Percentiles rank a stretch among this genome's conserved stretches.
Evolutionary conservation across 2,888 invertebrate species (phyloP).

Genomic region (Chrysolina oricalcia): DNA sequence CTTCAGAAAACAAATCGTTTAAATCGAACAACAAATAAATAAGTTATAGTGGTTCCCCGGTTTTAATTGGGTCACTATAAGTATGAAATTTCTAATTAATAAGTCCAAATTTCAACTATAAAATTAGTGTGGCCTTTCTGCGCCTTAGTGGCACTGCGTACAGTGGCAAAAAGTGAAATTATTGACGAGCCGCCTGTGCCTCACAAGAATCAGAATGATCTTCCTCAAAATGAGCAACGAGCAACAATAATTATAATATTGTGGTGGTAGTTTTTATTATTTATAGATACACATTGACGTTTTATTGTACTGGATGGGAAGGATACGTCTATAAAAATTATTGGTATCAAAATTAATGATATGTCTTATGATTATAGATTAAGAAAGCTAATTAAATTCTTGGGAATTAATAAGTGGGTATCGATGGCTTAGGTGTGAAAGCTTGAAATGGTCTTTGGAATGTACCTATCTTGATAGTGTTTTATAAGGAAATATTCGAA

Average conservation of each 20-base stretch:
- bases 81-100: no score
- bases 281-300: not conserved
- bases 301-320: constrained; percentile 2
- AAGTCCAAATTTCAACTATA: no score
- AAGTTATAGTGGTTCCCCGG: no score
- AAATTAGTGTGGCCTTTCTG: no score
- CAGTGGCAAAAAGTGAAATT: not conserved
- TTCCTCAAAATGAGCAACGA: not conserved
- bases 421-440: constrained; percentile 5
- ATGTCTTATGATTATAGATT: constrained; percentile 25
- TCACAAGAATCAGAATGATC: not conserved
- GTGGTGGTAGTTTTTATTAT: not conserved
- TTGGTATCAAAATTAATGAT: constrained; percentile 28
- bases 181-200: not conserved
- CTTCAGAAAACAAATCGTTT: no score
- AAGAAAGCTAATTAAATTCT: constrained; percentile 33
- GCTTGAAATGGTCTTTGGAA: not conserved
- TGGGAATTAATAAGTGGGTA: constrained; percentile 25
- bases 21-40: no score
- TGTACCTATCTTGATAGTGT: not conserved
- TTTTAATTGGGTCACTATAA: no score
- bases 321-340: not conserved
- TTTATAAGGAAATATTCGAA: no score
- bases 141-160: no score
- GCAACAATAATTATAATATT: not conserved